phyloP scores from a whole-genome alignment of 2,113 vertebrate species.

The Naja naja region DNA sequence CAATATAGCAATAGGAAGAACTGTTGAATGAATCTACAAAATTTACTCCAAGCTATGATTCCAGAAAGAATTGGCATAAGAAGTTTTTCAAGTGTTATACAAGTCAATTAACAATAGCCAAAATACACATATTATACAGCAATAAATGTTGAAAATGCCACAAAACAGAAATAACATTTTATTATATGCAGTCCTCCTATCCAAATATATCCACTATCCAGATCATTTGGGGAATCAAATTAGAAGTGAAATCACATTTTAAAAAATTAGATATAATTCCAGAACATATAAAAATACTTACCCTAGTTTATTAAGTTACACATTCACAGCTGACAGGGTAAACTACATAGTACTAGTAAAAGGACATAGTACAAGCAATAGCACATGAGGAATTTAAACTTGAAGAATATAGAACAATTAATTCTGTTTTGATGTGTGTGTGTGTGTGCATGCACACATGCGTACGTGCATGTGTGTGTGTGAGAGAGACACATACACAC shows the following conservation, averaged over 20 bases:
- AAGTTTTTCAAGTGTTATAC: not conserved
- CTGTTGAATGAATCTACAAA: not conserved
- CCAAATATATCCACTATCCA: not conserved
- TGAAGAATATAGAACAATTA: not conserved
- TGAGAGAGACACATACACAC: no score
- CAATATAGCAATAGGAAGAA: not conserved
- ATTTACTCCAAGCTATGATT: not conserved
- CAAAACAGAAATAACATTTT: not conserved
- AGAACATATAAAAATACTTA: not conserved
- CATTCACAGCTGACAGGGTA: not conserved
- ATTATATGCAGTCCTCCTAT: not conserved
- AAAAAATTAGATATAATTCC: not conserved
- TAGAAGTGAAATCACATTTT: not conserved
- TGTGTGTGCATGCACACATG: no score
- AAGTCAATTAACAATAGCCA: not conserved
- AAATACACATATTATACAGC: not conserved
- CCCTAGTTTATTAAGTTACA: not conserved
- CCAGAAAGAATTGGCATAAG: not conserved
- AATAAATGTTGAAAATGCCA: not conserved
- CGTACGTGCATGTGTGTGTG: no score
- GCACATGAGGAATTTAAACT: not conserved
- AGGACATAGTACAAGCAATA: not conserved
- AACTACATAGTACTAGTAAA: not conserved
- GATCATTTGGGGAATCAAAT: not conserved
- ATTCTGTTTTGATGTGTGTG: no score